phyloP scores from a whole-genome alignment of 2,888 invertebrate species.

The Muschampia plurimacula region DNA sequence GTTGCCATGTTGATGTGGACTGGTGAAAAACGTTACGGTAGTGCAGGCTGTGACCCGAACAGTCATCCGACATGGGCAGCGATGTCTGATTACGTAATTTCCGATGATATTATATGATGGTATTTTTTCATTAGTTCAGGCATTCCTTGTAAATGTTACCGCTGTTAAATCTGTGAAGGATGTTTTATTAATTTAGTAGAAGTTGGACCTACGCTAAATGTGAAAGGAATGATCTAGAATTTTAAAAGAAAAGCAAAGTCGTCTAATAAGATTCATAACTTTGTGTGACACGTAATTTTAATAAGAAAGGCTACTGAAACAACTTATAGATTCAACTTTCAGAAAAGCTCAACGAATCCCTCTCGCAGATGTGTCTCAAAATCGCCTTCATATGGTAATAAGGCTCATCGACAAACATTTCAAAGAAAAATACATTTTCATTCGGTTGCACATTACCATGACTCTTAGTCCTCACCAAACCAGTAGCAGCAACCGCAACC shows the following conservation, averaged over 20 bases:
- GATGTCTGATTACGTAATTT: conserved; percentile 34
- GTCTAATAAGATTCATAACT: no score
- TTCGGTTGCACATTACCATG: not conserved
- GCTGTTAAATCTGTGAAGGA: not conserved
- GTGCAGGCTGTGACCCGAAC: conserved; percentile 18
- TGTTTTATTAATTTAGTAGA: not conserved
- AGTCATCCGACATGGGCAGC: conserved; percentile 31
- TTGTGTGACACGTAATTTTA: no score
- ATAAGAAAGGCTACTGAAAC: no score
- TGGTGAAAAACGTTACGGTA: conserved; percentile 11
- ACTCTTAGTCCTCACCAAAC: conserved; percentile 10
- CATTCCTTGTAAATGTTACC: not conserved
- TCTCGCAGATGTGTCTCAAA: not conserved
- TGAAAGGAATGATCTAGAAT: not conserved
- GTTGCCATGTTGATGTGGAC: conserved; percentile 44
- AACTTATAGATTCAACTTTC: not conserved
- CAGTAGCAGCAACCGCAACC: conserved; percentile 1
- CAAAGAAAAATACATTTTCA: conserved; percentile 2
- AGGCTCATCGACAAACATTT: not conserved
- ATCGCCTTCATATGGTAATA: not conserved
- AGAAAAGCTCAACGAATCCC: not conserved
- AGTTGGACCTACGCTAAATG: not conserved
- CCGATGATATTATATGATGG: not conserved
- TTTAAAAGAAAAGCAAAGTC: no score
- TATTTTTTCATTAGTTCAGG: not conserved